phyloP scores from a whole-genome alignment of 2,888 invertebrate genomes.

The Branchinecta sandiegonensis region DNA sequence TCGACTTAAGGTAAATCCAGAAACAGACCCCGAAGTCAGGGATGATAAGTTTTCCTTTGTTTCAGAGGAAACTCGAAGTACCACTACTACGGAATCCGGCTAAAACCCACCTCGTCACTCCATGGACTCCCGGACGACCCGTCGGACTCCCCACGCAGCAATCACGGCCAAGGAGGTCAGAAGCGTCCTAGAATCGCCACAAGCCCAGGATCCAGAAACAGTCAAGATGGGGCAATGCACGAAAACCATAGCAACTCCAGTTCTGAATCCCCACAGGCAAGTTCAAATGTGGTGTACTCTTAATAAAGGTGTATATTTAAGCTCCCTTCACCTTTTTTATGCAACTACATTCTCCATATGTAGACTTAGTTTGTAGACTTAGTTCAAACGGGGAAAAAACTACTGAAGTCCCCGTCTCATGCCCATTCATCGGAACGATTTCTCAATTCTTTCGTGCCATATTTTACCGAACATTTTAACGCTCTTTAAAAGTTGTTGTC shows the following conservation, averaged over 20 bases:
- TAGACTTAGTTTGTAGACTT: too few relatives aligned
- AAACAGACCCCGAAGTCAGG: too few relatives aligned
- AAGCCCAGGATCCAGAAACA: constrained; percentile 30
- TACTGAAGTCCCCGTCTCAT: too few relatives aligned
- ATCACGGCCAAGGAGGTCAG: constrained; percentile 19
- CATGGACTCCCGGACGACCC: constrained; percentile 38
- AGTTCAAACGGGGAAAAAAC: too few relatives aligned
- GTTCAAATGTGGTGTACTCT: background rate
- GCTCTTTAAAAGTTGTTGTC: too few relatives aligned
- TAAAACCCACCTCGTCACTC: constrained; percentile 69
- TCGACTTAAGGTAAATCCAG: too few relatives aligned
- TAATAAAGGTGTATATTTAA: background rate
- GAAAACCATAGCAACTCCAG: constrained; percentile 28
- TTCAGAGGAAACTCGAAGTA: constrained; percentile 90
- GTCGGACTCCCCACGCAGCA: background rate
- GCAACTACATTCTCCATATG: too few relatives aligned
- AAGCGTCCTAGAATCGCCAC: constrained; percentile 26
- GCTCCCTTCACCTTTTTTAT: too few relatives aligned
- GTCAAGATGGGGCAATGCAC: constrained; percentile 29
- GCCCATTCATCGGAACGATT: too few relatives aligned
- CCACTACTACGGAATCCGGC: constrained; percentile 98
- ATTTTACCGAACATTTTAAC: too few relatives aligned
- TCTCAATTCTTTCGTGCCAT: too few relatives aligned
- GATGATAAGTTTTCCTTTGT: constrained; percentile 25
- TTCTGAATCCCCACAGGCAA: constrained; percentile 22